Evolutionary conservation across 2,797 vertebrate genomes (phyloP).

Genomic region (Tamandua tetradactyla): DNA sequence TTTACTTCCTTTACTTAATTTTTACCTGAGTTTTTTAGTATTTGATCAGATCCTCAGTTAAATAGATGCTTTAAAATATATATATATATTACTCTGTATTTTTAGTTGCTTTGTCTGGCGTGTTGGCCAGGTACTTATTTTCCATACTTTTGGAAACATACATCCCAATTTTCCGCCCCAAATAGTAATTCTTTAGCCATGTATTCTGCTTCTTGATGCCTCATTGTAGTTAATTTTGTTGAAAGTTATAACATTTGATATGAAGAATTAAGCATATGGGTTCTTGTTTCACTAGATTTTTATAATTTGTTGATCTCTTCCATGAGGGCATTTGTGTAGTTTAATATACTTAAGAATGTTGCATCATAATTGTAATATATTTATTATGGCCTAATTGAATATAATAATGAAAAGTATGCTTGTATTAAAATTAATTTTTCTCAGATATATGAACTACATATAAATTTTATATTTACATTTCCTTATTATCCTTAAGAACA

Average conservation of each 20-base stretch:
- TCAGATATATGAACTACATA: not conserved
- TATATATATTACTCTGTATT: not conserved
- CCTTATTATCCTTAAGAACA: not conserved
- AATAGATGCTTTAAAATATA: not conserved
- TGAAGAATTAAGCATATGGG: not conserved
- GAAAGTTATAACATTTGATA: not conserved
- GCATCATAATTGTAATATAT: not conserved
- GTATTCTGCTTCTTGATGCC: not conserved
- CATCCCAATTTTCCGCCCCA: not conserved
- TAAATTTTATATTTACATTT: not conserved
- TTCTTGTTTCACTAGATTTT: not conserved
- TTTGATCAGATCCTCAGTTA: not conserved
- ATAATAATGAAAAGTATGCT: not conserved
- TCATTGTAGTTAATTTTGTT: not conserved
- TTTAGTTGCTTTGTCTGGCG: not conserved
- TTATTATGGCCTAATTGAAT: not conserved
- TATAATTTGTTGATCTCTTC: not conserved
- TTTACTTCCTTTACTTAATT: not conserved
- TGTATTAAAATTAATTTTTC: not conserved
- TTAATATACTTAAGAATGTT: not conserved
- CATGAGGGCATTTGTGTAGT: not conserved
- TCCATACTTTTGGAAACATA: not conserved
- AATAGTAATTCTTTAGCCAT: not conserved
- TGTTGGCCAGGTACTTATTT: not conserved
- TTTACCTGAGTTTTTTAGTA: not conserved